These are phyloP conservation scores for Thalassoma bifasciatum DNA, from an alignment of 2,113 vertebrate species.

Conservation along the genomic window DNA sequence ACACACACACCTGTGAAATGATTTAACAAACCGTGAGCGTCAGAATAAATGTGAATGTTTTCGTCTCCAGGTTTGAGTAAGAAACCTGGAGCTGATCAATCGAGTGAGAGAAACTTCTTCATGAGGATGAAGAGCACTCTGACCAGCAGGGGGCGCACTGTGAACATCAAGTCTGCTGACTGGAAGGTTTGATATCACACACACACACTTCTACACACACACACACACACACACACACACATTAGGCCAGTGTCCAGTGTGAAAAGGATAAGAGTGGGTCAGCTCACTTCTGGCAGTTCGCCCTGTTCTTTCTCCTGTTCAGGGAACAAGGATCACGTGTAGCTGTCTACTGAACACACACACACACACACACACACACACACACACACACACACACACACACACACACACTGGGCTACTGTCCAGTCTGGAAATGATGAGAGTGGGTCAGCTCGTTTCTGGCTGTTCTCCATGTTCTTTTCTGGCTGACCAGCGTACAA, in stretches of 20 bases:
- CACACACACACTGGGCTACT: not conserved
- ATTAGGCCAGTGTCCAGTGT: not conserved
- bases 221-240: conserved; percentile 13
- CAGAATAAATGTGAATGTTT: too few species aligned
- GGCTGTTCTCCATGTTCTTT: not conserved
- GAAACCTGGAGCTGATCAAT: conserved; percentile 68
- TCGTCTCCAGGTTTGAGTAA: conserved; percentile 77
- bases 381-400: conserved; percentile 9
- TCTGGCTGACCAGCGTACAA: not conserved
- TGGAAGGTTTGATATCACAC: conserved; percentile 84
- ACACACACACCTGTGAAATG: too few species aligned
- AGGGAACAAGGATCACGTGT: not conserved
- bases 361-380: not conserved
- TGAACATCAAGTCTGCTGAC: conserved; percentile 89
- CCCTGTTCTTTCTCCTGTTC: not conserved
- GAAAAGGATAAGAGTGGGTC: not conserved
- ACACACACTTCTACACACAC: not conserved
- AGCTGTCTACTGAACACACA: not conserved
- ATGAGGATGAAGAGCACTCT: conserved; percentile 90
- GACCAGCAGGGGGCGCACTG: conserved; percentile 86
- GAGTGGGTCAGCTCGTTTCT: not conserved
- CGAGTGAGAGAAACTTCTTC: conserved; percentile 82
- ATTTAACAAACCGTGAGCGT: too few species aligned
- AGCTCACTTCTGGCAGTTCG: not conserved
- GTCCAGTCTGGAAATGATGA: not conserved